Conservation (phyloP, 2,888 invertebrate genomes). For the Bombyx huttoni region DNA sequence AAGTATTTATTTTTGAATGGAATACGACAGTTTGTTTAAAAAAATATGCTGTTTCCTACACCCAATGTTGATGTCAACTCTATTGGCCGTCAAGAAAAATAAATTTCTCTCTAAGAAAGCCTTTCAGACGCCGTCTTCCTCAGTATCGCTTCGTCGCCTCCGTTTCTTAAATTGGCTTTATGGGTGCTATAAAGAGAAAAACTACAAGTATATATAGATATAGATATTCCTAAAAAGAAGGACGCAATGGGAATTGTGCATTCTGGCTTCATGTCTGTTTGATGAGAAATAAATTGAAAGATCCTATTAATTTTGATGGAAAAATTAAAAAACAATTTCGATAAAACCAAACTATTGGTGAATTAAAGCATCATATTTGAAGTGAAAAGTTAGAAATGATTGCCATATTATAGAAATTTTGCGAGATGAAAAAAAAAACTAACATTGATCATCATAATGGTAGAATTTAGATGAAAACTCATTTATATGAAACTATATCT, state of each 20-base stretch:
- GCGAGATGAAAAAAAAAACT: too few relatives aligned
- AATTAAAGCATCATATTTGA: too few relatives aligned
- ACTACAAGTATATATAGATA: slow-evolving; percentile 25
- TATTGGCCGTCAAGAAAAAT: slow-evolving; percentile 29
- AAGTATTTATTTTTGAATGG: neutral
- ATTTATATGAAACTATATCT: too few relatives aligned
- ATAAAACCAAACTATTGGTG: too few relatives aligned
- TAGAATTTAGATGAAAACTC: too few relatives aligned
- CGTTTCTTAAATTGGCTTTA: slow-evolving; percentile 34
- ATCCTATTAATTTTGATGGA: too few relatives aligned
- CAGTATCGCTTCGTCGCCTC: slow-evolving; percentile 20
- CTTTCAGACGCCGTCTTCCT: slow-evolving; percentile 31
- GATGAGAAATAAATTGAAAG: too few relatives aligned
- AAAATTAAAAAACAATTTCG: too few relatives aligned
- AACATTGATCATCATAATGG: too few relatives aligned
- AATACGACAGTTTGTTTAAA: neutral
- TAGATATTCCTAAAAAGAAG: slow-evolving; percentile 13
- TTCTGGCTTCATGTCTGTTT: neutral
- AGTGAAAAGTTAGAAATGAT: too few relatives aligned
- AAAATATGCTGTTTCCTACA: neutral
- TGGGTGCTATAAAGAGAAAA: slow-evolving; percentile 29
- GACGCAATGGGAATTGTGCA: slow-evolving; percentile 7
- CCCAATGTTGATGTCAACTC: slow-evolving; percentile 1
- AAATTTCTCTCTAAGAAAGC: slow-evolving; percentile 24
- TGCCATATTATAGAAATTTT: too few relatives aligned